phyloP scores from a whole-genome alignment of 2,113 vertebrate species.

The Oostethus manadensis region DNA sequence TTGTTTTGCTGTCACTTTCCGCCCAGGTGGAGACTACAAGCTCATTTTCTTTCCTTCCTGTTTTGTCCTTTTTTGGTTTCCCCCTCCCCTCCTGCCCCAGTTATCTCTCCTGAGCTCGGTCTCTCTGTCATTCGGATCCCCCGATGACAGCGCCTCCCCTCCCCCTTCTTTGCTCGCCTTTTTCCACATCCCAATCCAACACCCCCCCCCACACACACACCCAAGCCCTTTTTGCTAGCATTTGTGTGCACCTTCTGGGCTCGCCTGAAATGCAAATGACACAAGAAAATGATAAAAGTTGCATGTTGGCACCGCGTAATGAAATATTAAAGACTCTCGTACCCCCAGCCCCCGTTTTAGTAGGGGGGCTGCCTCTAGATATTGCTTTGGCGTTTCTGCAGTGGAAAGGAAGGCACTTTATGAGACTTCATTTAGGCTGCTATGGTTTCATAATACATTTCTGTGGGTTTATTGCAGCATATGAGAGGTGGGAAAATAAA shows the following conservation, averaged over 20 bases:
- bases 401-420: constrained; percentile 35
- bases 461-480: constrained; percentile 52
- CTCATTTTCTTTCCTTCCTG: not conserved
- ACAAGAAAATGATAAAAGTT: constrained; percentile 74
- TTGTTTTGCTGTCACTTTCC: too few species aligned
- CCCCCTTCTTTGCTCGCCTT: constrained; percentile 22
- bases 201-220: constrained; percentile 2
- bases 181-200: constrained; percentile 21
- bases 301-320: constrained; percentile 74
- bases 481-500: constrained; percentile 24
- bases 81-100: constrained; percentile 18
- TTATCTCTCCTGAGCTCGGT: constrained; percentile 30
- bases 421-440: constrained; percentile 57
- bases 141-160: constrained; percentile 29
- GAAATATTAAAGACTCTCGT: constrained; percentile 72
- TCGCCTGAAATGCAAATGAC: constrained; percentile 70
- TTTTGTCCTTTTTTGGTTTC: constrained; percentile 14
- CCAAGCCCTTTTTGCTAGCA: constrained; percentile 17
- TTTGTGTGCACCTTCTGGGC: constrained; percentile 61
- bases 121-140: constrained; percentile 35
- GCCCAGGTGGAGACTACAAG: not conserved
- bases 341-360: constrained; percentile 31
- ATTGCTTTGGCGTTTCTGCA: constrained; percentile 70
- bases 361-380: constrained; percentile 66
- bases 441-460: constrained; percentile 46